Conservation (phyloP, 2,797 vertebrate species). For the Muscicapa striata region DNA sequence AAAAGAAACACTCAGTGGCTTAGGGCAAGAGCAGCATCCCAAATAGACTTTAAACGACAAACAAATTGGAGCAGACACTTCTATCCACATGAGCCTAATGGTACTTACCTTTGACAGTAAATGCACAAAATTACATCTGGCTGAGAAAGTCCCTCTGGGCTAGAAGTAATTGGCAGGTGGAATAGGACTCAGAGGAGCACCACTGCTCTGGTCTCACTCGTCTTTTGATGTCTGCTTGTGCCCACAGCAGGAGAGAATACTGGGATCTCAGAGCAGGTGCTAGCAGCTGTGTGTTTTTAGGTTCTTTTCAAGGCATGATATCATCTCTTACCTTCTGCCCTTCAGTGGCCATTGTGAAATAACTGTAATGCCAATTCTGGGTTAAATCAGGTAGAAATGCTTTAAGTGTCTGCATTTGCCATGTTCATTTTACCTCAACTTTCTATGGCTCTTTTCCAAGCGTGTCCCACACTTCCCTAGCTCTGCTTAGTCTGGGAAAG, state of each 20-base stretch:
- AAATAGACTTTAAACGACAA: neutral
- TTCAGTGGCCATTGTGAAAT: neutral
- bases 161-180: neutral
- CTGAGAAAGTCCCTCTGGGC: neutral
- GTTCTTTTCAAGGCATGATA: neutral
- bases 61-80: neutral
- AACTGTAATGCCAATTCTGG: neutral
- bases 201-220: neutral
- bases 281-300: neutral
- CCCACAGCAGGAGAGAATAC: neutral
- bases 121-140: neutral
- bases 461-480: neutral
- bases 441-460: neutral
- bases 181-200: neutral
- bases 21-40: neutral
- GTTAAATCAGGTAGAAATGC: neutral
- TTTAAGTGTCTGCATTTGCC: neutral
- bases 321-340: neutral
- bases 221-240: neutral
- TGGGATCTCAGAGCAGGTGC: neutral
- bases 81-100: neutral
- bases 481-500: neutral
- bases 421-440: neutral
- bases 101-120: neutral
- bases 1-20: neutral